Base-by-base conservation (phyloP, 2,797 vertebrate genomes). In the Sebastes itinus region DNA sequence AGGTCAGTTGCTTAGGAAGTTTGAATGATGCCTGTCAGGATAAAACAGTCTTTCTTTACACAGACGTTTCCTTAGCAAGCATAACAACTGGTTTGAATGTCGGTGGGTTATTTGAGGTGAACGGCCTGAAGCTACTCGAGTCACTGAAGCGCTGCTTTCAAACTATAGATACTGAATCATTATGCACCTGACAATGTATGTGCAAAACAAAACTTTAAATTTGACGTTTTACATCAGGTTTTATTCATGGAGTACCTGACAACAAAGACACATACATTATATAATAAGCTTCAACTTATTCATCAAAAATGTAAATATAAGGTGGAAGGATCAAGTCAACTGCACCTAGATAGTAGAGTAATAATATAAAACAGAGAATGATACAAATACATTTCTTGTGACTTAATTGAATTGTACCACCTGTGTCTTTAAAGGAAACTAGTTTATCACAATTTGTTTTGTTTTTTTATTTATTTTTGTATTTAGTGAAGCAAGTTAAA, bases 51-150 rank as follows among this genome's bases (percentile, higher is more conserved):
- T 33, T 30, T 75, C 23, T 63, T 71, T 35, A 49, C n/a, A 54
- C 1, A 0, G 18, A 27, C 20, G 14, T 79, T 79, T 82, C 62
- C 61, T 54, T 54, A 16, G 67, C 63, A 64, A 82, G 64, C 7
- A 22, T 46, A 67, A 54, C 61, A 75, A 58, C 13, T 12, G 35
- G 42, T 68, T 61, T 64, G 63, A 60, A 77, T 61, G 77, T 82
- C 67, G 52, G 25, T 4, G 10, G 63, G 59, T 76, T 74, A 59
- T 83, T 72, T 78, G 46, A 84, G 78, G 79, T 72, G 78, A 86
- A 65, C 1, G 3, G 35, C 66, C 52, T 55, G 3, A 81, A 78
- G 71, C 64, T 54, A 27, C 56, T 67, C 38, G 62, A 82, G 14
- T 56, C 59, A 77, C 42, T 69, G 46, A 75, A 54, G 62, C 3